Percentiles rank a stretch among this genome's conserved stretches.
phyloP scores from a whole-genome alignment of 2,113 vertebrate genomes.

The Phycodurus eques region DNA sequence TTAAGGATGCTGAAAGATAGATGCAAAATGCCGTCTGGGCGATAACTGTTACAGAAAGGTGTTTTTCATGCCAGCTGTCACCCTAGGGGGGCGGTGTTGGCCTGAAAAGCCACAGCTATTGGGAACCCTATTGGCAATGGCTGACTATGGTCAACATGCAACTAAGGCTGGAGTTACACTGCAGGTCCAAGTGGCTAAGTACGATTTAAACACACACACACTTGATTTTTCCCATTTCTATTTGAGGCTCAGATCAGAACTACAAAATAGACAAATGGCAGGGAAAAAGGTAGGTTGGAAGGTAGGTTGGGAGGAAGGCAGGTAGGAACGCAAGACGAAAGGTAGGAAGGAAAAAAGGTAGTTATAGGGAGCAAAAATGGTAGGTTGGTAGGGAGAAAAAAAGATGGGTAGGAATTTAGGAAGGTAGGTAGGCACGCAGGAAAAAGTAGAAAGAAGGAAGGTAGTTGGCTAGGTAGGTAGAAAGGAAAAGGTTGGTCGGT shows the following conservation, averaged over 20 bases:
- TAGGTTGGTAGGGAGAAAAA: too few relatives aligned
- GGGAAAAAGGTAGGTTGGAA: too few relatives aligned
- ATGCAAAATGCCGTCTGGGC: slow-evolving; percentile 21
- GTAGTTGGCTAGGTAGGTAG: neutral
- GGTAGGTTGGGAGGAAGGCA: neutral
- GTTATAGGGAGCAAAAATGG: too few relatives aligned
- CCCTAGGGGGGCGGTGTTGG: slow-evolving; percentile 69
- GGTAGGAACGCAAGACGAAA: too few relatives aligned
- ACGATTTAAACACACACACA: neutral
- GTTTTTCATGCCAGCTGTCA: slow-evolving; percentile 28
- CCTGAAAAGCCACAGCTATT: slow-evolving; percentile 22
- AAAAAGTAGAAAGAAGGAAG: neutral
- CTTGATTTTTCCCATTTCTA: neutral
- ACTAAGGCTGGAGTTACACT: neutral
- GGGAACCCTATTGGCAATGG: neutral
- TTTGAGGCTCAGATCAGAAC: neutral
- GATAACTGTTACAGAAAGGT: slow-evolving; percentile 6
- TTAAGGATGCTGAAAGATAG: slow-evolving; percentile 34
- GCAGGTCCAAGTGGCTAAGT: neutral
- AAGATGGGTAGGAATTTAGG: too few relatives aligned
- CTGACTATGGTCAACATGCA: neutral
- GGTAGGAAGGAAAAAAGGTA: neutral
- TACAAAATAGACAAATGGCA: too few relatives aligned
- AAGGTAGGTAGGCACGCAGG: neutral
- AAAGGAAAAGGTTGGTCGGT: neutral